Base-by-base conservation (phyloP, 2,888 invertebrate genomes). In the Meghimatium bilineatum region DNA sequence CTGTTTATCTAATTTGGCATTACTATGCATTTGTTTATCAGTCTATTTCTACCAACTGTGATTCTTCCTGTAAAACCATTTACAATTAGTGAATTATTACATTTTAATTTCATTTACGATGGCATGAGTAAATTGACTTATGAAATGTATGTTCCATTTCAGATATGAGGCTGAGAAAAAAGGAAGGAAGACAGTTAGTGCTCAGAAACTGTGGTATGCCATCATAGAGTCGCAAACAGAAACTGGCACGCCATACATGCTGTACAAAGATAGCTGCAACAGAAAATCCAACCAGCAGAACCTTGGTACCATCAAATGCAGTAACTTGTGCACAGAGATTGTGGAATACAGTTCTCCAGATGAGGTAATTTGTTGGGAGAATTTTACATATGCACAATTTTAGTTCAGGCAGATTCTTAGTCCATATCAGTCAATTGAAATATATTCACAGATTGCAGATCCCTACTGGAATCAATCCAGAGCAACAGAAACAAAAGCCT, bases 281-380 rank as follows among this genome's bases (percentile, higher is more conserved):
- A 94, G 96, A 0, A 99, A 99, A 94, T 97, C 97, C 85, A 99
- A 99, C 94, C 99, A 99, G 91, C 96, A 99, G 93, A 99, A 99
- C 94, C 94, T 99, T 84, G 99, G 99, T 26, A 99, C 99, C 0
- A 99, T 99, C 89, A 98, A 98, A 94, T 97, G 98, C 94, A 98
- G 98, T 90, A 99, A 99, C 94, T 95, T 99, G 63, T 99, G 99
- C 93, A 99, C 99, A 0, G 99, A 99, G 95, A 97, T 99, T 89
- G 96, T 99, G 0, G 97, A 99, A 93, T 99, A 98, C 93, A 97
- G 97, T 3, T 95, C 97, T 26, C 94, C 96, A 1, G 97, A 98
- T 94, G 99, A 99, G 95, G 96, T 95, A 78, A 84, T 84, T 74
- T 52, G 1, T 75, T 10, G 1, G n/a, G n/a, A 63, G 17, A 23